phyloP scores from a whole-genome alignment of 2,888 invertebrate genomes.

The Nomada hirtipes region DNA sequence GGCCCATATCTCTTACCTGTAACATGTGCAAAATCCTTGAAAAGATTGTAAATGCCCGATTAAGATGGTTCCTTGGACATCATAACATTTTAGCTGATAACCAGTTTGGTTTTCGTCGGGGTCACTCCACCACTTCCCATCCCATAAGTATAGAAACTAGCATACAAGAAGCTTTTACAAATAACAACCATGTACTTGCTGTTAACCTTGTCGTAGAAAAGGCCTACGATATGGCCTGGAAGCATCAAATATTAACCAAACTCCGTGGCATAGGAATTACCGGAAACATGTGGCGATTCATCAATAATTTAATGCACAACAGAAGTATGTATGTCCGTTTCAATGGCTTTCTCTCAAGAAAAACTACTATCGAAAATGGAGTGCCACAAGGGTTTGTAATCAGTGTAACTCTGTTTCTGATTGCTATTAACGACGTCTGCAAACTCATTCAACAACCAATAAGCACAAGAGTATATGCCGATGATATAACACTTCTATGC shows the following conservation, averaged over 20 bases:
- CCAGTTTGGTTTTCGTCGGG: background rate
- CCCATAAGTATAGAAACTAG: background rate
- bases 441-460: background rate
- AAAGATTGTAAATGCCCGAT: background rate
- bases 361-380: background rate
- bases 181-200: background rate
- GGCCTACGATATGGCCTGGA: background rate
- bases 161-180: conserved; percentile 2
- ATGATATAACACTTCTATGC: background rate
- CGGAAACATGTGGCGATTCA: background rate
- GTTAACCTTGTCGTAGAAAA: background rate
- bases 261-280: background rate
- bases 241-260: background rate
- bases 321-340: background rate
- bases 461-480: background rate
- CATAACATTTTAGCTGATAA: background rate
- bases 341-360: background rate
- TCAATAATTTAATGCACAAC: conserved; percentile 1
- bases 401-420: conserved; percentile 6
- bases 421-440: background rate
- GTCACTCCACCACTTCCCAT: background rate
- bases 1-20: background rate
- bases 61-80: conserved; percentile 13
- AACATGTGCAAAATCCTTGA: conserved; percentile 5
- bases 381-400: background rate